Base-by-base conservation (phyloP, 2,797 vertebrate genomes). In the Mormyrus hasselquistii region DNA sequence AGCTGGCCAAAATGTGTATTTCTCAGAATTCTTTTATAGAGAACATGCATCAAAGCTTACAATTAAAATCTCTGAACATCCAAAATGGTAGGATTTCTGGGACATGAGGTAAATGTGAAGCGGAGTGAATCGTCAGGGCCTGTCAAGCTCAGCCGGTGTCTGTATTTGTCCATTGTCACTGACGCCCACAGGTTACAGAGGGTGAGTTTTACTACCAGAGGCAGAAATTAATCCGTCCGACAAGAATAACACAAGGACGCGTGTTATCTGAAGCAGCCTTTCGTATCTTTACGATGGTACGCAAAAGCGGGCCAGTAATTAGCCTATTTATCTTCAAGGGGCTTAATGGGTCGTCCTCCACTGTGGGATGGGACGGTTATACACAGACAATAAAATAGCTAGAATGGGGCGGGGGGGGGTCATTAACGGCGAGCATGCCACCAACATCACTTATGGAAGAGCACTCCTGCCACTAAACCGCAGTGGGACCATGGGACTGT, bases 61-160 rank as follows among this genome's bases (percentile, higher is more conserved):
- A 29, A 52, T 91, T 90, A 89, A 90, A 69, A 89, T 90, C 90
- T 49, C 89, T 73, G 90, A 90, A 92, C 90, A 89, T 73, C 29
- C 69, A 90, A 89, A 91, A 90, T 83, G 83, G 87, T 76, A 69
- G 44, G 86, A 22, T 89, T 87, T 89, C 90, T 89, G 92, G 91
- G 91, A 90, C 86, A 79, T n/a, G 12, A 34, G 14, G 19, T 29
- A 76, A 49, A 73, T 22, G 9, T 25, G 38, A 38, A 12, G 41
- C 41, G 59, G 83, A 85, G 83, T 50, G 19, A 85, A 85, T 53
- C 2, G 12, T 34, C 12, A 4, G 9, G 53, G 19, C 41, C 76
- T 82, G 16, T 82, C 16, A 44, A 82, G 19, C 76, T 47, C 41
- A 47, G 41, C 19, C 1, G 41, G 41, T 82, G 38, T 82, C 19